Conservation (phyloP, 2,113 vertebrate species). For the Crotalus horridus region DNA sequence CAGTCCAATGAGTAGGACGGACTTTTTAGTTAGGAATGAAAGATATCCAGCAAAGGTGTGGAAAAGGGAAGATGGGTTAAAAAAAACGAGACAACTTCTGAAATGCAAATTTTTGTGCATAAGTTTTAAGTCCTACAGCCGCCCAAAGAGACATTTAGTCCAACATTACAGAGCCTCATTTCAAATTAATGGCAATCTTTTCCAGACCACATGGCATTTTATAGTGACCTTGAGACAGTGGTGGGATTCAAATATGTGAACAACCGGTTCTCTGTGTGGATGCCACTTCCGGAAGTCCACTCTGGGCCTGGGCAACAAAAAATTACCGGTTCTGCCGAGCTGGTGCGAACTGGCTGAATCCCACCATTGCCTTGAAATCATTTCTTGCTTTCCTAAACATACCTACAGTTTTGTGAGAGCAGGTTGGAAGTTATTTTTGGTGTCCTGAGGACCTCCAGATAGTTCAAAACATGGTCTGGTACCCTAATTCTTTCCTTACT, state of each 20-base stretch:
- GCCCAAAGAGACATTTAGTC: not conserved
- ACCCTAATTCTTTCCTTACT: not conserved
- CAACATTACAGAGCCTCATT: not conserved
- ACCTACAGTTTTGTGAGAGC: not conserved
- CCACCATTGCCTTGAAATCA: not conserved
- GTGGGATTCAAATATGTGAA: too few species aligned
- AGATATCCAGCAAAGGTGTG: not conserved
- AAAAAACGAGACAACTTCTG: not conserved
- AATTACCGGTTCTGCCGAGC: too few species aligned
- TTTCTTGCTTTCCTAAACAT: not conserved
- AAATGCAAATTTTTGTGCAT: too few species aligned
- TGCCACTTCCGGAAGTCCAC: too few species aligned
- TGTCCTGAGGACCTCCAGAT: not conserved
- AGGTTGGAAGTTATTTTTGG: not conserved
- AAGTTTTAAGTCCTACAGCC: not conserved
- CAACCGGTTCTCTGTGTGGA: too few species aligned
- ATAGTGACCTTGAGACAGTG: not conserved
- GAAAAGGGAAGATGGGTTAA: not conserved
- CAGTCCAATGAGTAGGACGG: not conserved
- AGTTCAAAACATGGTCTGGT: not conserved
- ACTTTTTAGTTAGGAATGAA: not conserved
- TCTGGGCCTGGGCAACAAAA: too few species aligned
- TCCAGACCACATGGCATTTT: too few species aligned
- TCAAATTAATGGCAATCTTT: not conserved
- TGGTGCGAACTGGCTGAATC: too few species aligned